Evolutionary conservation across 2,797 vertebrate species (phyloP).

Genomic region (Strix occidentalis): DNA sequence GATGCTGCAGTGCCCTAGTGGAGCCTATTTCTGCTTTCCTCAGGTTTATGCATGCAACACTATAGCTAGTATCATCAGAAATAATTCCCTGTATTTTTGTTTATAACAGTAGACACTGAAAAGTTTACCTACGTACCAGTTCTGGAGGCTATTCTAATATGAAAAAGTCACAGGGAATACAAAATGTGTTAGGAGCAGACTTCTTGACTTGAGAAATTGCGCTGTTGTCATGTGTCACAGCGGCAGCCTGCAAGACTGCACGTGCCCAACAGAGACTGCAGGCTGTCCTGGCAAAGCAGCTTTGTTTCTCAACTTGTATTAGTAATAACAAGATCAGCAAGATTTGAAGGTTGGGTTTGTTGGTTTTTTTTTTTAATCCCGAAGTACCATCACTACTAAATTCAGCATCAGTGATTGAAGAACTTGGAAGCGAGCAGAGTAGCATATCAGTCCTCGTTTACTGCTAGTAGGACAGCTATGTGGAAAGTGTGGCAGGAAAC

Average conservation of each 20-base stretch:
- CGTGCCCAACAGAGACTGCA: neutral
- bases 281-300: neutral
- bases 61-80: neutral
- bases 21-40: neutral
- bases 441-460: neutral
- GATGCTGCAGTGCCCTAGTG: neutral
- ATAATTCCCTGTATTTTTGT: neutral
- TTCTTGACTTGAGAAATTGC: neutral
- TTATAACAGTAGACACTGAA: neutral
- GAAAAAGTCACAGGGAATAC: neutral
- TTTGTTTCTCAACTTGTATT: neutral
- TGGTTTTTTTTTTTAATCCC: neutral
- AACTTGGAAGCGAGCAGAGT: neutral
- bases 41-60: neutral
- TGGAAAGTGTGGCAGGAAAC: neutral
- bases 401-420: neutral
- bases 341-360: neutral
- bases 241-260: neutral
- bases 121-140: neutral
- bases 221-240: neutral
- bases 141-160: neutral
- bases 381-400: neutral
- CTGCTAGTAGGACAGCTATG: neutral
- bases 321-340: neutral
- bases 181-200: neutral